Evolutionary conservation across 1,140 invertebrate species (phyloP).

Genomic region (Ericerus pela): DNA sequence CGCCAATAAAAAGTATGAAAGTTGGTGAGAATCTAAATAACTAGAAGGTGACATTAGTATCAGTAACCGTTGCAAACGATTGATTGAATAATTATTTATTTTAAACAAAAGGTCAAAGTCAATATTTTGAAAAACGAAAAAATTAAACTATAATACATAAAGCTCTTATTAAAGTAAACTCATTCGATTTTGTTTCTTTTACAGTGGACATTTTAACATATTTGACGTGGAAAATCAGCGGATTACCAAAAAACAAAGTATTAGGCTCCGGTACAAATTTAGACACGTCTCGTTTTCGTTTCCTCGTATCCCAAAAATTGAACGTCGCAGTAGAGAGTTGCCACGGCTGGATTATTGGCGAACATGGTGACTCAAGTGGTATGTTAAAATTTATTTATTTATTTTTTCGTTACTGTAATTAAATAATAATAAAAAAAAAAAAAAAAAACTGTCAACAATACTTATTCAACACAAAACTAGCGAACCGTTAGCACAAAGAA

Average conservation of each 20-base stretch:
- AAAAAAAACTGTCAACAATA: too few relatives aligned
- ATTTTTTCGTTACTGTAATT: background rate
- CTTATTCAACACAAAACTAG: too few relatives aligned
- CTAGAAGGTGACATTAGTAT: too few relatives aligned
- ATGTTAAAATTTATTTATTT: conserved; percentile 21
- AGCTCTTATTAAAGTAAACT: too few relatives aligned
- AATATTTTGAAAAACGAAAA: too few relatives aligned
- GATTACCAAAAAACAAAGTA: conserved; percentile 67
- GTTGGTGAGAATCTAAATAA: too few relatives aligned
- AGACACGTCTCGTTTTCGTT: conserved; percentile 79
- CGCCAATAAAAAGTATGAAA: too few relatives aligned
- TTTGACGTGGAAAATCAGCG: conserved; percentile 83
- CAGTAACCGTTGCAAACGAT: too few relatives aligned
- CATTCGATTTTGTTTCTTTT: conserved; percentile 15
- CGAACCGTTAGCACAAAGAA: too few relatives aligned
- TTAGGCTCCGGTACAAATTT: conserved; percentile 84
- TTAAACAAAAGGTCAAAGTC: too few relatives aligned
- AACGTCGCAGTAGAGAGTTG: conserved; percentile 63
- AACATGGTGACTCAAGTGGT: conserved; percentile 69
- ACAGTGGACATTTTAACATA: conserved; percentile 74
- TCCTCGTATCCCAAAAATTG: conserved; percentile 65
- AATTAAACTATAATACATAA: too few relatives aligned
- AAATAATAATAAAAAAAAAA: background rate
- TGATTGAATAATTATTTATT: too few relatives aligned
- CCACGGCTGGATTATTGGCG: conserved; percentile 80